Conservation (phyloP, 53 echinoderm and acorn worm genomes). For the Actinopyga echinites region DNA sequence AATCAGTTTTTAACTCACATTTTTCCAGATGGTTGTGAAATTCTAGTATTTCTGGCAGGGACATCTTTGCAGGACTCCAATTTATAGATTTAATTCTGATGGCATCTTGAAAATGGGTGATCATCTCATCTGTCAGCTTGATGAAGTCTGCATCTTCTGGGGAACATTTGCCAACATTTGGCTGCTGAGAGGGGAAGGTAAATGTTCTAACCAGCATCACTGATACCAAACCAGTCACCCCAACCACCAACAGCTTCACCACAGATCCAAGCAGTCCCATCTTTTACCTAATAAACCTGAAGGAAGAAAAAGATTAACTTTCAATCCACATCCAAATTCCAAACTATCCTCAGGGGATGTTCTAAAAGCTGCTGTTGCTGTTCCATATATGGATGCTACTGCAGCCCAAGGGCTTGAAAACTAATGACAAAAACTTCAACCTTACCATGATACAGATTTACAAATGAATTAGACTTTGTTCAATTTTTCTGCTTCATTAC, state of each 20-base stretch:
- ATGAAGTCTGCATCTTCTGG: constrained; percentile 69
- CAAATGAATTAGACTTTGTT: too few relatives aligned
- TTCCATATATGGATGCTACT: too few relatives aligned
- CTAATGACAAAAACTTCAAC: too few relatives aligned
- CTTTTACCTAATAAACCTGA: background rate
- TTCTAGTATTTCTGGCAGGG: constrained; percentile 64
- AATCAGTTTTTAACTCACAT: constrained; percentile 62
- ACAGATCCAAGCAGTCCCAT: constrained; percentile 28
- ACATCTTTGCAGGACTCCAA: constrained; percentile 44
- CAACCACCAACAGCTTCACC: background rate
- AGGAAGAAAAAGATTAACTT: background rate
- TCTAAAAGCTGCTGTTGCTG: too few relatives aligned
- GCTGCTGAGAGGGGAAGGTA: constrained; percentile 64
- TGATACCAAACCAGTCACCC: background rate
- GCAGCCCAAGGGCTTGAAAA: too few relatives aligned
- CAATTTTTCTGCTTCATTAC: too few relatives aligned
- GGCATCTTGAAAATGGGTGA: constrained; percentile 66
- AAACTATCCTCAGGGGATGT: too few relatives aligned
- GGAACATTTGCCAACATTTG: constrained; percentile 56
- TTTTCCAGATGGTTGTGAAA: constrained; percentile 67
- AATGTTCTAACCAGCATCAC: constrained; percentile 47
- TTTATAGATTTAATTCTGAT: constrained; percentile 68
- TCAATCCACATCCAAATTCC: background rate
- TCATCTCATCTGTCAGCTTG: constrained; percentile 55
- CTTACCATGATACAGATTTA: too few relatives aligned